These are phyloP conservation scores for Phaenicophaeus curvirostris DNA, from an alignment of 2,797 vertebrate species.

Conservation along the genomic window DNA sequence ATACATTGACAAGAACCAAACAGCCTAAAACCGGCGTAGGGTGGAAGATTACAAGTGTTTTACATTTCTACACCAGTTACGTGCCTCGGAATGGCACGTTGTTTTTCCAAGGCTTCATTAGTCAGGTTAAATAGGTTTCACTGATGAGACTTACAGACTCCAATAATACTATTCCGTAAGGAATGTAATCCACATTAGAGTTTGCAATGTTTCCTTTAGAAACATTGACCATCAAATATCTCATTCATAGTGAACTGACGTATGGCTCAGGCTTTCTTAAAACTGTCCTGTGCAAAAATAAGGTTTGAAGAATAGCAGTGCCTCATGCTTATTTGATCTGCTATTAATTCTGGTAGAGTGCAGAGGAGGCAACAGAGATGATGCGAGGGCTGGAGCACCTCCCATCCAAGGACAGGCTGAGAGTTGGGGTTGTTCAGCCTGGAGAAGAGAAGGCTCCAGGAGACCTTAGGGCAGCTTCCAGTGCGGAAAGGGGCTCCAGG, in stretches of 20 bases:
- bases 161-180: background rate
- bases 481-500: no score
- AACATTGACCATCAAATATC: background rate
- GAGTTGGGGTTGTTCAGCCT: no score
- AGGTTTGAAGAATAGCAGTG: background rate
- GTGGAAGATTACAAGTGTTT: background rate
- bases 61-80: background rate
- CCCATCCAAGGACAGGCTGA: no score
- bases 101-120: no score
- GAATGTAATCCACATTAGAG: background rate
- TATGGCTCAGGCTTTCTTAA: background rate
- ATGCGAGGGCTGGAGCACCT: no score
- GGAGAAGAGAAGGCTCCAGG: no score
- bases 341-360: background rate
- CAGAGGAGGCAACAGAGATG: no score
- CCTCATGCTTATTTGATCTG: background rate
- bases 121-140: background rate
- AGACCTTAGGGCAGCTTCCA: no score
- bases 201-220: background rate
- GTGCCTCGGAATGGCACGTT: no score
- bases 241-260: background rate
- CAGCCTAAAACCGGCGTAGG: background rate
- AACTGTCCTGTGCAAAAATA: background rate
- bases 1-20: background rate
- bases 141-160: background rate